phyloP scores from a whole-genome alignment of 2,888 invertebrate genomes.

The Melieria picta region DNA sequence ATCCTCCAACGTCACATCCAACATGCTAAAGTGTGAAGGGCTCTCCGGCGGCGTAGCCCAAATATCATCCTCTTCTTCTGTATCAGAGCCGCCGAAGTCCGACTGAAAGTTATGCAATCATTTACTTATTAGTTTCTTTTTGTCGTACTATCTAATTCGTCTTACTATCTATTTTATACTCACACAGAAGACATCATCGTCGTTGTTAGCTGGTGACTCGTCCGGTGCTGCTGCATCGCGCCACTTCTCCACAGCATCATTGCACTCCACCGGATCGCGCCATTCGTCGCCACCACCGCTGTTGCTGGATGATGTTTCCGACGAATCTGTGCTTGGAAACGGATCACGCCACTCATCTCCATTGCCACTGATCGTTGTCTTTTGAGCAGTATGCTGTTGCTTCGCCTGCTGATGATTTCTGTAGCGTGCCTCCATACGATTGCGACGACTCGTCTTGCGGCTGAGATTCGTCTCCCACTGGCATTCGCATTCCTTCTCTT shows the following conservation, averaged over 20 bases:
- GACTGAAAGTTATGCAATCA: constrained; percentile 44
- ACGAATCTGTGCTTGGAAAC: constrained; percentile 16
- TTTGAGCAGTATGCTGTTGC: constrained; percentile 38
- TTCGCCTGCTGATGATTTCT: constrained; percentile 48
- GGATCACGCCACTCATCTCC: constrained; percentile 38
- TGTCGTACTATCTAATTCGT: neutral
- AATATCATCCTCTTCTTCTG: constrained; percentile 64
- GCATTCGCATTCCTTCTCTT: constrained; percentile 71
- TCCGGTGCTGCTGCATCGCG: constrained; percentile 42
- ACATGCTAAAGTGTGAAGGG: constrained; percentile 53
- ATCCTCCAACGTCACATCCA: constrained; percentile 59
- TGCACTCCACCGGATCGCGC: constrained; percentile 19
- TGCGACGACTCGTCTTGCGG: constrained; percentile 65
- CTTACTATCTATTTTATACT: neutral
- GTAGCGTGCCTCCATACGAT: constrained; percentile 63
- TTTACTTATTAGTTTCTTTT: neutral
- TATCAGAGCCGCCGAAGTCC: constrained; percentile 53
- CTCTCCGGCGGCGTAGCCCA: constrained; percentile 75
- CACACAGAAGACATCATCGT: constrained; percentile 58
- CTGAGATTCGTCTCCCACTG: constrained; percentile 68
- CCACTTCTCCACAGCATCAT: constrained; percentile 14
- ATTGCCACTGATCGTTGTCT: constrained; percentile 15
- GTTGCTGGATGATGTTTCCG: neutral
- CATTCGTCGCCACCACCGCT: constrained; percentile 17
- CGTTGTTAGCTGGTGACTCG: constrained; percentile 45